Evolutionary conservation across 1,140 invertebrate species (phyloP).

Genomic region (Rhagoletis pomonella): DNA sequence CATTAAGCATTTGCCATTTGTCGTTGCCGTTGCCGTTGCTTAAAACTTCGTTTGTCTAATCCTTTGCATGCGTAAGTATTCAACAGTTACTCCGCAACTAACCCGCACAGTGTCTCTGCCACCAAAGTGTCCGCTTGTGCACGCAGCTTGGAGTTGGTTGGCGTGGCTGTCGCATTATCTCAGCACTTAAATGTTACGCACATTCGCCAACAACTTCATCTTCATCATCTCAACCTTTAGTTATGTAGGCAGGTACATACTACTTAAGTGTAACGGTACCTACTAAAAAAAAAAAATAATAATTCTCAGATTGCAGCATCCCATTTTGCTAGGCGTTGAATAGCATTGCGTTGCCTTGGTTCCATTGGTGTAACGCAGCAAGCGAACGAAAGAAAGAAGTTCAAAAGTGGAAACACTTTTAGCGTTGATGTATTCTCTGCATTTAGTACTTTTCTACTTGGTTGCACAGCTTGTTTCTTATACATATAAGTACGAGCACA

Average conservation of each 20-base stretch:
- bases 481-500: not conserved
- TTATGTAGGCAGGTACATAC: not conserved
- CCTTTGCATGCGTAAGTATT: conserved; percentile 42
- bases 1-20: conserved; percentile 26
- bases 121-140: not conserved
- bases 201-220: conserved; percentile 18
- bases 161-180: not conserved
- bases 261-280: not conserved
- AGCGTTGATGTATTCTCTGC: conserved; percentile 49
- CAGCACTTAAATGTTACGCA: conserved; percentile 50
- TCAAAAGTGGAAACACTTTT: conserved; percentile 41
- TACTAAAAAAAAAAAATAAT: not conserved
- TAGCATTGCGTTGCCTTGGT: not conserved
- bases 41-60: conserved; percentile 32
- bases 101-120: not conserved
- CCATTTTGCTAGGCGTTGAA: not conserved
- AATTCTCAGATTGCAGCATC: conserved; percentile 23
- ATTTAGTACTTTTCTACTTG: conserved; percentile 47
- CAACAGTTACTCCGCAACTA: not conserved
- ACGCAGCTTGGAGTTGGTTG: not conserved
- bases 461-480: conserved; percentile 25
- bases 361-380: not conserved
- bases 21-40: not conserved
- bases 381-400: conserved; percentile 8
- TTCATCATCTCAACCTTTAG: not conserved